Conservation (phyloP, 2,113 vertebrate genomes). For the Megaleporinus macrocephalus region DNA sequence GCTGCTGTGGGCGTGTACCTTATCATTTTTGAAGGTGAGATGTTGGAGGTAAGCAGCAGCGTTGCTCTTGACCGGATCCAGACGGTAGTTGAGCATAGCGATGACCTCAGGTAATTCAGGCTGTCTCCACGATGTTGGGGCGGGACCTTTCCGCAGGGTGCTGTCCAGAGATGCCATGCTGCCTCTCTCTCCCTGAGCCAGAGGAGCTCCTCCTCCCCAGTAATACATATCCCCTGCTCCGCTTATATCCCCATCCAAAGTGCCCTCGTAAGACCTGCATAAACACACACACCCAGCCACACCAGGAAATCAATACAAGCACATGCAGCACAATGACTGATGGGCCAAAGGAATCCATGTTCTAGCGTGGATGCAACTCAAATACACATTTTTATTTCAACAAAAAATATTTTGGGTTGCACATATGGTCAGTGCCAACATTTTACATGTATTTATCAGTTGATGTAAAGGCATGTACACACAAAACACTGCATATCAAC, state of each 20-base stretch:
- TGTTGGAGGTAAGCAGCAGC: conserved; percentile 95
- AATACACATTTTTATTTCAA: not conserved
- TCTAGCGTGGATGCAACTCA: too few relatives aligned
- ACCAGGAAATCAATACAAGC: not conserved
- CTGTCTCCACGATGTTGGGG: conserved; percentile 84
- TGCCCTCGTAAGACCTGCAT: conserved; percentile 91
- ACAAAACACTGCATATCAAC: too few relatives aligned
- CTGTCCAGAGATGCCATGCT: conserved; percentile 95
- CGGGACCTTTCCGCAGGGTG: conserved; percentile 84
- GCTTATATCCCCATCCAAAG: conserved; percentile 87
- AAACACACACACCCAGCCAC: not conserved
- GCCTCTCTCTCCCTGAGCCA: conserved; percentile 89
- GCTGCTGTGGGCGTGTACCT: conserved; percentile 66
- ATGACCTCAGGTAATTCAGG: conserved; percentile 96
- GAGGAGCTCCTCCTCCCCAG: conserved; percentile 81
- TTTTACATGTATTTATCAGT: too few relatives aligned
- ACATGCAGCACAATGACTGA: too few relatives aligned
- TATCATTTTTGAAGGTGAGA: conserved; percentile 94
- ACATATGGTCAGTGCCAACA: too few relatives aligned
- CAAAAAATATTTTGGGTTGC: too few relatives aligned
- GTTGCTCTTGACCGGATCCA: conserved; percentile 93
- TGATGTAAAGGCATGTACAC: too few relatives aligned
- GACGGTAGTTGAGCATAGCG: conserved; percentile 92
- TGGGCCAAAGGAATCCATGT: too few relatives aligned
- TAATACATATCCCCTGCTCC: conserved; percentile 85